These are phyloP conservation scores for Drosophila leontia DNA, from an alignment of 1,140 invertebrate species.

Conservation along the genomic window DNA sequence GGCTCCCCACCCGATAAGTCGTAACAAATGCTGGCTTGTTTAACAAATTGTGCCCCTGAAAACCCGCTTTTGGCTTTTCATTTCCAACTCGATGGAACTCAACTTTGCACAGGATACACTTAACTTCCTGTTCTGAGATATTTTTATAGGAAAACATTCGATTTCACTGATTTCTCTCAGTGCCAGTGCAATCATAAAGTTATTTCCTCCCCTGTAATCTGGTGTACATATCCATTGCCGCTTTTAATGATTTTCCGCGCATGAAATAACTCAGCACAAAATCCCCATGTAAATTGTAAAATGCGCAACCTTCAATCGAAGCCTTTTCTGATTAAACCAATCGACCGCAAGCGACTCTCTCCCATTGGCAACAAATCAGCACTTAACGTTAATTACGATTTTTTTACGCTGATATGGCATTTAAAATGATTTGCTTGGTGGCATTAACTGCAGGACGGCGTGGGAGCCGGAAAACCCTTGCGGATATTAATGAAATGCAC, in stretches of 20 bases:
- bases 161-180: neutral
- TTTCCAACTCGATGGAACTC: neutral
- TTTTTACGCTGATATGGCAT: conserved; percentile 60
- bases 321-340: conserved; percentile 43
- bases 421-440: conserved; percentile 58
- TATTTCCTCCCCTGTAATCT: conserved; percentile 1
- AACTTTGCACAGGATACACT: neutral
- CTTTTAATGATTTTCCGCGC: conserved; percentile 16
- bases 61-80: neutral
- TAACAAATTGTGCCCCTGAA: conserved; percentile 18
- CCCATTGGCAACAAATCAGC: conserved; percentile 61
- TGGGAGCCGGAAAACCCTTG: neutral
- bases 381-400: conserved; percentile 76
- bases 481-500: conserved; percentile 64
- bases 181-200: conserved; percentile 5
- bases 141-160: neutral
- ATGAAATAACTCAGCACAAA: conserved; percentile 32
- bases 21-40: conserved; percentile 41
- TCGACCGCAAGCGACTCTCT: conserved; percentile 39
- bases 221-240: conserved; percentile 10
- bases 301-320: conserved; percentile 24
- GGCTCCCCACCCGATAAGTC: conserved; percentile 18
- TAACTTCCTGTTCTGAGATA: too few species aligned
- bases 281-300: conserved; percentile 27
- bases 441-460: conserved; percentile 13